phyloP scores from a whole-genome alignment of 2,797 vertebrate species.

The Pogonophryne albipinna region DNA sequence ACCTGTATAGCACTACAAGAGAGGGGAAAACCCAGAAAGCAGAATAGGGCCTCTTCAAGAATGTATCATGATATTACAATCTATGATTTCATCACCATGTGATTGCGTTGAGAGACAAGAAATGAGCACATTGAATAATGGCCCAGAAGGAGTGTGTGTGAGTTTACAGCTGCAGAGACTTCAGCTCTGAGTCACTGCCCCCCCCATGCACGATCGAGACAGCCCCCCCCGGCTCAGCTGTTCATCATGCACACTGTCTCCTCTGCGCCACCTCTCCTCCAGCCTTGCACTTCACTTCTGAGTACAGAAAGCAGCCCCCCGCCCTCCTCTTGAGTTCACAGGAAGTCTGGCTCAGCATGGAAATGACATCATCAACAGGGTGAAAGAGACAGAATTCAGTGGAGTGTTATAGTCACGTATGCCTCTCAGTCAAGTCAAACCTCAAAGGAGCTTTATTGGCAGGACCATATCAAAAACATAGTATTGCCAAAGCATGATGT shows the following conservation, averaged over 20 bases:
- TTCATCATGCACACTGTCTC: conserved; percentile 45
- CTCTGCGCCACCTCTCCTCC: not conserved
- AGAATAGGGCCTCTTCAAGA: no score
- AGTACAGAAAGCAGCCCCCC: conserved; percentile 18
- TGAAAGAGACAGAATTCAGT: conserved; percentile 38
- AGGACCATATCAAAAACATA: no score
- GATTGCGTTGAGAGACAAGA: no score
- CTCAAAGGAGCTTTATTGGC: not conserved
- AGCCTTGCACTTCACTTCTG: conserved; percentile 9
- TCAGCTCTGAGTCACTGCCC: conserved; percentile 56
- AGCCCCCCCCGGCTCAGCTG: conserved; percentile 45
- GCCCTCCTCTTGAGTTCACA: conserved; percentile 36
- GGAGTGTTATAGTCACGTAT: conserved; percentile 59
- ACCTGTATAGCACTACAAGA: no score
- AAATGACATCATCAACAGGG: conserved; percentile 64
- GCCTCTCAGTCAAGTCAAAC: conserved; percentile 36
- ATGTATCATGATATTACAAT: no score
- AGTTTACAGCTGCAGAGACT: conserved; percentile 64
- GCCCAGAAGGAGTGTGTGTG: conserved; percentile 43
- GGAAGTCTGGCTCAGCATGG: conserved; percentile 55
- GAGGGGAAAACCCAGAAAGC: no score
- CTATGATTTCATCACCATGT: no score
- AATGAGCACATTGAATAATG: not conserved
- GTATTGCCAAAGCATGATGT: no score
- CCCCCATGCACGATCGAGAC: conserved; percentile 18